Conservation (phyloP, 2,113 vertebrate genomes). For the Chitala chitala region DNA sequence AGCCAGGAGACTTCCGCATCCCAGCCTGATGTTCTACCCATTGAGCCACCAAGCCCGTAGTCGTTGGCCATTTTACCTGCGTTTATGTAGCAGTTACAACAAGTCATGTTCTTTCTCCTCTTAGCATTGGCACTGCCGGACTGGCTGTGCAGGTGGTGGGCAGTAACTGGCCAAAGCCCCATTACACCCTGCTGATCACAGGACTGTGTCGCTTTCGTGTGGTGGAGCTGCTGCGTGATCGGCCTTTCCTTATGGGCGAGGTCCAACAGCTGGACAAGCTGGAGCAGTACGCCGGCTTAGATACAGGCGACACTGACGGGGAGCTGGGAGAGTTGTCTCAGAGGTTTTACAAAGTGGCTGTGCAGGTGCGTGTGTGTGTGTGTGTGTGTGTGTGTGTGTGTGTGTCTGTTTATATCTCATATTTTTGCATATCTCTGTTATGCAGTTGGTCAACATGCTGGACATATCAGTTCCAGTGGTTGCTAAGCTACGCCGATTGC, state of each 20-base stretch:
- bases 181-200: conserved; percentile 87
- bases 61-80: no score
- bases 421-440: not conserved
- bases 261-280: conserved; percentile 88
- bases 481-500: conserved; percentile 79
- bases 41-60: no score
- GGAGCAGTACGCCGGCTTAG: conserved; percentile 71
- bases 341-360: conserved; percentile 84
- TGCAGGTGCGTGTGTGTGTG: conserved; percentile 66
- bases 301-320: conserved; percentile 53
- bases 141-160: conserved; percentile 91
- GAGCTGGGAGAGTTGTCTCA: conserved; percentile 80
- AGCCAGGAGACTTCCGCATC: no score
- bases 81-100: no score
- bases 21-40: no score
- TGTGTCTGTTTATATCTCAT: not conserved
- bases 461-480: conserved; percentile 93
- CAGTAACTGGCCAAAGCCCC: conserved; percentile 97
- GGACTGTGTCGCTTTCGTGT: conserved; percentile 90
- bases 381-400: not conserved
- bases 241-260: conserved; percentile 80
- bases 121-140: conserved; percentile 86
- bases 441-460: conserved; percentile 87
- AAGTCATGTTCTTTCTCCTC: not conserved
- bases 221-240: conserved; percentile 73